These are phyloP conservation scores for Resseliella maxima DNA, from an alignment of 2,888 invertebrate genomes.

Conservation along the genomic window DNA sequence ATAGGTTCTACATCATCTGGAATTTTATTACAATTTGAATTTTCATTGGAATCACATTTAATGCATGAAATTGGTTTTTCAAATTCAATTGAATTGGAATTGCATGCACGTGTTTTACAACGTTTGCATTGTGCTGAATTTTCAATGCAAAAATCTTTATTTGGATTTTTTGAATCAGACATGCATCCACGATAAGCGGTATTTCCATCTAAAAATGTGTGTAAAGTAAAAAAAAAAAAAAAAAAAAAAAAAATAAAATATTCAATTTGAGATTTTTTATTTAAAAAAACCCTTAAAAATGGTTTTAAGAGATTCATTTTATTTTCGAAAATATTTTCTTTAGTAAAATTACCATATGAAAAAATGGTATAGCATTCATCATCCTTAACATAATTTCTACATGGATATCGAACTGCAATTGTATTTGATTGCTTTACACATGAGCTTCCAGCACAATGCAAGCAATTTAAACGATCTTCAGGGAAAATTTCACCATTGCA, in stretches of 20 bases:
- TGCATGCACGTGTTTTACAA: neutral
- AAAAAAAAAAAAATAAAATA: too few relatives aligned
- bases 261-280: too few relatives aligned
- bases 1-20: neutral
- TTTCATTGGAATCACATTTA: neutral
- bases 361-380: neutral
- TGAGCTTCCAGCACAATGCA: neutral
- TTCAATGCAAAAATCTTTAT: neutral
- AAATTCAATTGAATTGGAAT: neutral
- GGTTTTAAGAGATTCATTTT: too few relatives aligned
- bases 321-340: too few relatives aligned
- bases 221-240: too few relatives aligned
- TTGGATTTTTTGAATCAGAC: neutral
- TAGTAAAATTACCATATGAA: neutral
- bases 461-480: constrained; percentile 20
- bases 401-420: neutral
- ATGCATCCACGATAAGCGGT: neutral
- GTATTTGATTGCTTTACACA: constrained; percentile 12
- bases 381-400: neutral
- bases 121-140: neutral
- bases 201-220: constrained; percentile 17
- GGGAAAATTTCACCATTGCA: neutral
- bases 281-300: too few relatives aligned
- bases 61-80: neutral
- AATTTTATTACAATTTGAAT: neutral